Conservation (phyloP, 2,888 invertebrate genomes). For the Ormyrus labotus region DNA sequence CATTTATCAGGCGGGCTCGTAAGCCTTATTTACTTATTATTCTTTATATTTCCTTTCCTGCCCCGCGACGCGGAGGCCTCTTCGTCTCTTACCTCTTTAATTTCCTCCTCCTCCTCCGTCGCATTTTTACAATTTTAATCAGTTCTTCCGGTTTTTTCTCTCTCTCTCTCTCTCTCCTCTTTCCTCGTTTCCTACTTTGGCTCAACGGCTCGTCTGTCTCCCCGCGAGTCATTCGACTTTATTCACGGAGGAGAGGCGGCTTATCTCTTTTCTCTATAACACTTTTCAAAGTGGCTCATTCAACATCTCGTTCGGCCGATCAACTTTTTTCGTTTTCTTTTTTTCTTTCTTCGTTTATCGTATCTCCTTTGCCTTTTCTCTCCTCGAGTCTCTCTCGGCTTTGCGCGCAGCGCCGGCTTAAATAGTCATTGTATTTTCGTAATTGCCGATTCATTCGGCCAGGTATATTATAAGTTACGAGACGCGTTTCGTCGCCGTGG, state of each 20-base stretch:
- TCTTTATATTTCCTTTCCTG: conserved; percentile 32
- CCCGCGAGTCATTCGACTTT: conserved; percentile 30
- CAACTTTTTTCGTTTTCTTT: conserved; percentile 27
- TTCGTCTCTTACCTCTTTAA: conserved; percentile 50
- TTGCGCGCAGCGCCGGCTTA: no score
- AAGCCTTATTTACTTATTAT: conserved; percentile 27
- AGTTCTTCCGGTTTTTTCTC: conserved; percentile 51
- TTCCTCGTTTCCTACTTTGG: conserved; percentile 55
- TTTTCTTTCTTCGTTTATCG: conserved; percentile 36
- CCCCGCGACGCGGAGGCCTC: not conserved
- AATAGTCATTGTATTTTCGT: no score
- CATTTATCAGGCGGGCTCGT: not conserved
- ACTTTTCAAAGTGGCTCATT: conserved; percentile 49
- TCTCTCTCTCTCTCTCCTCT: not conserved
- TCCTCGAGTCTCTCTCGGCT: not conserved
- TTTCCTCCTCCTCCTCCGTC: conserved; percentile 52
- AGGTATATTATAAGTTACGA: no score
- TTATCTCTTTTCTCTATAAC: conserved; percentile 46
- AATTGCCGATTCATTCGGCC: no score
- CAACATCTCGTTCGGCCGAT: conserved; percentile 41
- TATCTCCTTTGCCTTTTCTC: conserved; percentile 2
- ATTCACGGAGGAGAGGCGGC: conserved; percentile 5
- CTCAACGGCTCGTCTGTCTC: conserved; percentile 15
- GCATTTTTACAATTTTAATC: conserved; percentile 45
- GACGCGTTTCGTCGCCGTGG: no score